Evolutionary conservation across 2,797 vertebrate species (phyloP).

Genomic region (Decapterus maruadsi): DNA sequence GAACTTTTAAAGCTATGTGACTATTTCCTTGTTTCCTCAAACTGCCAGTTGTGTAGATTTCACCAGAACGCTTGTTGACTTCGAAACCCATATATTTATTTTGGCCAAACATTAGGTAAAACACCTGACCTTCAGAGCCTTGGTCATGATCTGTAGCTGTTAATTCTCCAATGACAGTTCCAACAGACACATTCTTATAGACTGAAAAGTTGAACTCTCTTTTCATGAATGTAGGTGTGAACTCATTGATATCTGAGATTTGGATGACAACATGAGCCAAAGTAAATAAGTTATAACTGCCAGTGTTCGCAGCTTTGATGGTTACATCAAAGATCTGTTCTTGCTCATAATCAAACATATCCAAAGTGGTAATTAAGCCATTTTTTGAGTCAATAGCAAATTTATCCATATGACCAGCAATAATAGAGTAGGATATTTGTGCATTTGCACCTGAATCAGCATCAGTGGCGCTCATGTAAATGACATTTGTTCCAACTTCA

Average conservation of each 20-base stretch:
- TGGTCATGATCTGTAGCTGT: slow-evolving; percentile 81
- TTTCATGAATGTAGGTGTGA: slow-evolving; percentile 75
- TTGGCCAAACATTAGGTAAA: slow-evolving; percentile 81
- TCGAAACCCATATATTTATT: slow-evolving; percentile 80
- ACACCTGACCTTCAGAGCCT: slow-evolving; percentile 82
- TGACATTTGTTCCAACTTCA: slow-evolving; percentile 70
- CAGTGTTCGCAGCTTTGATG: slow-evolving; percentile 80
- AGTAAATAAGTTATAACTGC: slow-evolving; percentile 71
- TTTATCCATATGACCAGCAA: slow-evolving; percentile 77
- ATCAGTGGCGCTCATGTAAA: slow-evolving; percentile 77
- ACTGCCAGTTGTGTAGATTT: slow-evolving; percentile 77
- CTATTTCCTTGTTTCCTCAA: slow-evolving; percentile 79
- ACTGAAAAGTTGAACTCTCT: slow-evolving; percentile 80
- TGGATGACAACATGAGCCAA: slow-evolving; percentile 77
- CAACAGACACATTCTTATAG: slow-evolving; percentile 76
- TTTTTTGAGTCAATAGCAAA: slow-evolving; percentile 81
- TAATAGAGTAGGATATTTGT: slow-evolving; percentile 80
- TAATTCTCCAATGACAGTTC: slow-evolving; percentile 79
- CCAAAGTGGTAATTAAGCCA: slow-evolving; percentile 79
- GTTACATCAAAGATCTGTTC: slow-evolving; percentile 81
- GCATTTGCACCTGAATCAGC: slow-evolving; percentile 80
- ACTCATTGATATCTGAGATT: slow-evolving; percentile 85
- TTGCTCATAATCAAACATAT: slow-evolving; percentile 84
- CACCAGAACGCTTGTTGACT: slow-evolving; percentile 77
- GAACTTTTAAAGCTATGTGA: slow-evolving; percentile 70